Percentiles rank a stretch among this genome's conserved stretches.
These are phyloP conservation scores for Bufo gargarizans DNA, from an alignment of 2,113 vertebrate species.

Conservation along the genomic window DNA sequence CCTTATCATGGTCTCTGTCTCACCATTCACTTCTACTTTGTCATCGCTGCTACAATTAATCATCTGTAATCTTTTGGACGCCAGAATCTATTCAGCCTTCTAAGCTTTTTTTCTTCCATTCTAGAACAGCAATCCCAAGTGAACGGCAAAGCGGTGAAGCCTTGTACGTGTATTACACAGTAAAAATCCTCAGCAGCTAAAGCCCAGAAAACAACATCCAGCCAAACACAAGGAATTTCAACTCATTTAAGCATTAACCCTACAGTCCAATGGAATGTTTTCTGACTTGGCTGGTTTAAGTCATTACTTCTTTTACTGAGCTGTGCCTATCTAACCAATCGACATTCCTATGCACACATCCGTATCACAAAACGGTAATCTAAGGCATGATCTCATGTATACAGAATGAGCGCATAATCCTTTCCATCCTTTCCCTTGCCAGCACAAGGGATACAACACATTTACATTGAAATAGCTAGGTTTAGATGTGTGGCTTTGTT, in stretches of 20 bases:
- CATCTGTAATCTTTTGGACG: constrained; percentile 66
- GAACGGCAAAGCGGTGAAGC: constrained; percentile 45
- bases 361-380: background rate
- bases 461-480: background rate
- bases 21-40: constrained; percentile 63
- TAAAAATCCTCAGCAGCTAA: background rate
- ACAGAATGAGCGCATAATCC: background rate
- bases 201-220: background rate
- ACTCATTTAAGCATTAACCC: background rate
- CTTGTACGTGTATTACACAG: constrained; percentile 24
- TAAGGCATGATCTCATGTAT: background rate
- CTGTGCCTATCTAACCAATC: background rate
- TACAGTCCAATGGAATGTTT: background rate
- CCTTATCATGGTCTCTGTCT: constrained; percentile 62
- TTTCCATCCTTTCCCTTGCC: background rate
- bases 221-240: background rate
- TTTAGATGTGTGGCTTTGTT: background rate
- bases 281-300: background rate
- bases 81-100: constrained; percentile 64
- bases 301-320: background rate
- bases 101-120: constrained; percentile 62
- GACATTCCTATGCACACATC: background rate
- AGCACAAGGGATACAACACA: background rate
- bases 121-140: constrained; percentile 62
- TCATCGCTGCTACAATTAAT: constrained; percentile 69